Evolutionary conservation across 2,888 invertebrate genomes (phyloP), one percentile per base, ranked within the genome.

Genomic region (Clusia tigrina): DNA sequence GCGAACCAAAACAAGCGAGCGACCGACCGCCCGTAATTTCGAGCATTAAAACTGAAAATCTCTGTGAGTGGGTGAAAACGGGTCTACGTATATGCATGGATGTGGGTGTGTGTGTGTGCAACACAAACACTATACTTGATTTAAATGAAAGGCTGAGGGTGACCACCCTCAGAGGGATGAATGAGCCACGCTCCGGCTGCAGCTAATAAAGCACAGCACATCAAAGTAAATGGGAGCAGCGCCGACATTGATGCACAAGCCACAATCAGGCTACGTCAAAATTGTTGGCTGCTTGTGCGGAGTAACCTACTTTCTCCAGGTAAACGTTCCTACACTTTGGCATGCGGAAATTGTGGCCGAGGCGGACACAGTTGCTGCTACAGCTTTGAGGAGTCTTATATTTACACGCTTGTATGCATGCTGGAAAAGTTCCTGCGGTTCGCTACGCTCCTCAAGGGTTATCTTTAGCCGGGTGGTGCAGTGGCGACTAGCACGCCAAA

Each of bases 201-300:
- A 56, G 56, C 56, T 56, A 56, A 56, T 56, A 56, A 56, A 56
- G 42, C 56, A 56, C 46, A 42, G 3, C 54, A 6, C 15, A 22
- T 18, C 52, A 20, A 22, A 22, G 12, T 20, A 22, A 17, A 48
- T 5, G 23, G 23, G 23, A 22, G 6, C 20, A 22, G 32, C 6
- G 32, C 6, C 42, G n/a, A 42, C n/a, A 15, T 5, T n/a, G n/a
- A 15, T 42, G 42, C 10, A 42, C 42, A 6, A 3, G n/a, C 42
- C 10, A n/a, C 10, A 32, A 42, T 6, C 42, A 17, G 3, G n/a
- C 42, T 42, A 17, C 42, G 48, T 48, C 48, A 48, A 22, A 48
- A 48, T 42, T n/a, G 6, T n/a, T 20, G 48, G 22, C 20, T 20
- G 5, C n/a, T 48, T 18, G 48, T 15, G 15, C 48, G 48, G 6